These are phyloP conservation scores for Aldabrachelys gigantea DNA, from an alignment of 2,113 vertebrate species.

Conservation along the genomic window DNA sequence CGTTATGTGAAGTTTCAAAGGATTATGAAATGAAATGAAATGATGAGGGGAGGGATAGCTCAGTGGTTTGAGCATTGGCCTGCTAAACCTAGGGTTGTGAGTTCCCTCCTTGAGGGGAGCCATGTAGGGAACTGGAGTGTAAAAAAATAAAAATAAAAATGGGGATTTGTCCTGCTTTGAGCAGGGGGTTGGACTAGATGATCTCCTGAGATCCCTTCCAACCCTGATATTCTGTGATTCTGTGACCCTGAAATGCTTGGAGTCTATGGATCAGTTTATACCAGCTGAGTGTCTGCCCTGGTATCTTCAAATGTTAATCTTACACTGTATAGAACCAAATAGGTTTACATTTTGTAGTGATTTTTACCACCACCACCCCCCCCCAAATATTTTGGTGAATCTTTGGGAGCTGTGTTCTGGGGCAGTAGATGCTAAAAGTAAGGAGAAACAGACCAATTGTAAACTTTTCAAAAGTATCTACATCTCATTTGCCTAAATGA, in stretches of 20 bases:
- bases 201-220: no score
- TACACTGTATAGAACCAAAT: not conserved
- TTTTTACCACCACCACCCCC: no score
- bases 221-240: no score
- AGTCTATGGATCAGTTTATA: not conserved
- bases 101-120: no score
- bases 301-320: not conserved
- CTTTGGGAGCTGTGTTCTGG: fast-evolving
- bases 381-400: not conserved
- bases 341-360: not conserved
- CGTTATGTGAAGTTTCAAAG: not conserved
- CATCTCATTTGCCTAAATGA: not conserved
- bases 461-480: not conserved
- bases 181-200: no score
- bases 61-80: no score
- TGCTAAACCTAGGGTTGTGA: no score
- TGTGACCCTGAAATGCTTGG: not conserved
- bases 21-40: not conserved
- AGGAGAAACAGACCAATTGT: not conserved
- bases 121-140: no score
- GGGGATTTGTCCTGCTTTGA: no score
- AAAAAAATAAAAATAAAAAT: no score
- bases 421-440: not conserved
- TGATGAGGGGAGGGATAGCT: no score
- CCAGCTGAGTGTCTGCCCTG: not conserved